Percentiles rank a stretch among this genome's conserved stretches.
phyloP scores from a whole-genome alignment of 1,140 invertebrate species.

The Bombus pyrosoma region DNA sequence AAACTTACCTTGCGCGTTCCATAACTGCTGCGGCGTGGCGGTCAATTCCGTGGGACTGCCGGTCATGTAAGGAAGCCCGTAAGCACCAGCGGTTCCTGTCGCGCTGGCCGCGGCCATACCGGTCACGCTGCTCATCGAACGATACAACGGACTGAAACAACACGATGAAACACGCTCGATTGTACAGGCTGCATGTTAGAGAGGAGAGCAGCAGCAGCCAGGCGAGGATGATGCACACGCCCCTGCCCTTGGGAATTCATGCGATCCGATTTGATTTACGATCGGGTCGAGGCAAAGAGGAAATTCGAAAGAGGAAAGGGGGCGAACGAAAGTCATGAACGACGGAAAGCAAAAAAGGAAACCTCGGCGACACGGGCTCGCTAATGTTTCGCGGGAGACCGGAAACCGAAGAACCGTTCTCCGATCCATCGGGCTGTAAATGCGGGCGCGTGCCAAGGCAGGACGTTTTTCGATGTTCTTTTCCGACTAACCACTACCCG shows the following conservation, averaged over 20 bases:
- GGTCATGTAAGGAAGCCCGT: constrained; percentile 71
- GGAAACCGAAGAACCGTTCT: constrained; percentile 69
- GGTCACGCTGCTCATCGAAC: constrained; percentile 68
- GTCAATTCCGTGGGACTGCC: constrained; percentile 71
- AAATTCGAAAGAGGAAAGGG: background rate
- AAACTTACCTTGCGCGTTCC: constrained; percentile 71
- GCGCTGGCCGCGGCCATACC: constrained; percentile 61
- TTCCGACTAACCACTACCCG: constrained; percentile 49
- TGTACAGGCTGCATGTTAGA: too few species aligned
- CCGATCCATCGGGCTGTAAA: constrained; percentile 49
- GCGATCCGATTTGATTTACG: background rate
- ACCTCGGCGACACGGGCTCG: background rate
- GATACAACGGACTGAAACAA: constrained; percentile 76
- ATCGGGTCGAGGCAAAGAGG: background rate
- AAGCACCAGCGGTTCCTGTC: constrained; percentile 55
- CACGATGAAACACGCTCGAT: background rate
- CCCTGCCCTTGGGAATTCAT: background rate
- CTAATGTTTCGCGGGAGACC: constrained; percentile 65
- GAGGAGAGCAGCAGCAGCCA: too few species aligned
- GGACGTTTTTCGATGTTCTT: constrained; percentile 39
- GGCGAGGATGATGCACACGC: background rate
- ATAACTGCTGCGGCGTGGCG: constrained; percentile 70
- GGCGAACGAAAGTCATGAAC: background rate
- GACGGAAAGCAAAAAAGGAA: background rate
- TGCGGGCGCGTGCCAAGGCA: constrained; percentile 72